phyloP scores from a whole-genome alignment of 2,888 invertebrate genomes.

The Eudasyphora cyanicolor region DNA sequence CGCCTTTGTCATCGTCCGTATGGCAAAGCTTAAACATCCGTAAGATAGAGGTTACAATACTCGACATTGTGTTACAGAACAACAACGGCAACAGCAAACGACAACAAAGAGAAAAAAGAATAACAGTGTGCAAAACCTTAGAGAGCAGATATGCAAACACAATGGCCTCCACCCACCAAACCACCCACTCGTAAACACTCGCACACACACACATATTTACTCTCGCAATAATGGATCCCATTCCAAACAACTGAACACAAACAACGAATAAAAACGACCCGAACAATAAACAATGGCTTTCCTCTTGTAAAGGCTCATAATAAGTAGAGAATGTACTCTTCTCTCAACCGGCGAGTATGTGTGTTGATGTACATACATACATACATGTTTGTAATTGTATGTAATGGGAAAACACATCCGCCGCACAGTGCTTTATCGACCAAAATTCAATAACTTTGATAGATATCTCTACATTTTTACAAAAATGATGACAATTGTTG shows the following conservation, averaged over 20 bases:
- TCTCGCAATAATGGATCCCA: neutral
- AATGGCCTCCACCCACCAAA: neutral
- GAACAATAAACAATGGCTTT: conserved; percentile 2
- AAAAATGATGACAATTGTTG: too few species aligned
- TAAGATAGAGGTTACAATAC: conserved; percentile 4
- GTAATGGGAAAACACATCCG: neutral
- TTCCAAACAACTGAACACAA: conserved; percentile 20
- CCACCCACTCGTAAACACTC: neutral
- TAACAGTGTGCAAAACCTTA: conserved; percentile 7
- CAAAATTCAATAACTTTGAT: too few species aligned
- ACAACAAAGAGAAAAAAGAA: neutral
- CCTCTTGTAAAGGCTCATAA: neutral
- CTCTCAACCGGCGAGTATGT: neutral
- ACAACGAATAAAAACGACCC: neutral
- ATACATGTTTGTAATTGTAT: neutral
- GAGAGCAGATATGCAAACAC: conserved; percentile 22
- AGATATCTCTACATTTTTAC: too few species aligned
- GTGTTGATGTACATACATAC: neutral
- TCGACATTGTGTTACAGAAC: conserved; percentile 16
- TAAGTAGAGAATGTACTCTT: neutral
- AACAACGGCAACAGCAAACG: conserved; percentile 1
- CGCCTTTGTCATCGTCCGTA: neutral
- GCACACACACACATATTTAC: neutral
- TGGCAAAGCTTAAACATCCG: neutral
- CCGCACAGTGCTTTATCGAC: too few species aligned